These are phyloP conservation scores for Piscicola geometra DNA, from an alignment of 2,888 invertebrate species.

Conservation along the genomic window DNA sequence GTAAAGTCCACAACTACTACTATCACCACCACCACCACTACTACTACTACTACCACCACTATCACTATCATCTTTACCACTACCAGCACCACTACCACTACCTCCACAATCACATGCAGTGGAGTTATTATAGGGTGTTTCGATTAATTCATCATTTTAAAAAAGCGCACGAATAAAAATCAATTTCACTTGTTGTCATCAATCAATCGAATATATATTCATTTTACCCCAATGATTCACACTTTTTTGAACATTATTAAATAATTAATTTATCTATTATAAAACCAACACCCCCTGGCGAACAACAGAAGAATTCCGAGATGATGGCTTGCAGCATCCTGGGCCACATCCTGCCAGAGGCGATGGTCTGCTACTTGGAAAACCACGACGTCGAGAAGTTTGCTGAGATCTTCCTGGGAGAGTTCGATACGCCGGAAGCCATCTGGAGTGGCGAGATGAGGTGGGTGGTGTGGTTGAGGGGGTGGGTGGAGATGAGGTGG, in stretches of 20 bases:
- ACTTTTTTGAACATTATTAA: no score
- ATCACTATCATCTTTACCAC: no score
- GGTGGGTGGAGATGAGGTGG: no score
- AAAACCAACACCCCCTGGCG: no score
- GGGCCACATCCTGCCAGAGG: conserved; percentile 90
- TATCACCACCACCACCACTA: no score
- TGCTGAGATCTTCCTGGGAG: conserved; percentile 80
- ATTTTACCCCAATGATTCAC: no score
- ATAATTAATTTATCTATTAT: no score
- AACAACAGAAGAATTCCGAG: conserved; percentile 48
- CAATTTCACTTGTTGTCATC: not conserved
- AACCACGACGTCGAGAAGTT: conserved; percentile 97
- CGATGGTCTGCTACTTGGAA: conserved; percentile 97
- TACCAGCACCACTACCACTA: no score
- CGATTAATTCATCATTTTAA: not conserved
- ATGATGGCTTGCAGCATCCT: conserved; percentile 88
- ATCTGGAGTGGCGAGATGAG: conserved; percentile 98
- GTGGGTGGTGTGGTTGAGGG: conserved; percentile 53
- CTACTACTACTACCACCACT: no score
- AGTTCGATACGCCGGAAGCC: conserved; percentile 98
- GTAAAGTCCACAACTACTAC: not conserved
- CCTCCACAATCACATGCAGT: no score
- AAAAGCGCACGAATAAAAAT: not conserved
- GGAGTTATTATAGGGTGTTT: no score
- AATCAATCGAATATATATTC: no score